A percentile compares a stretch with the other conserved stretches of the same genome.
Conservation (phyloP, 2,113 vertebrate genomes). For the Cygnus atratus region DNA sequence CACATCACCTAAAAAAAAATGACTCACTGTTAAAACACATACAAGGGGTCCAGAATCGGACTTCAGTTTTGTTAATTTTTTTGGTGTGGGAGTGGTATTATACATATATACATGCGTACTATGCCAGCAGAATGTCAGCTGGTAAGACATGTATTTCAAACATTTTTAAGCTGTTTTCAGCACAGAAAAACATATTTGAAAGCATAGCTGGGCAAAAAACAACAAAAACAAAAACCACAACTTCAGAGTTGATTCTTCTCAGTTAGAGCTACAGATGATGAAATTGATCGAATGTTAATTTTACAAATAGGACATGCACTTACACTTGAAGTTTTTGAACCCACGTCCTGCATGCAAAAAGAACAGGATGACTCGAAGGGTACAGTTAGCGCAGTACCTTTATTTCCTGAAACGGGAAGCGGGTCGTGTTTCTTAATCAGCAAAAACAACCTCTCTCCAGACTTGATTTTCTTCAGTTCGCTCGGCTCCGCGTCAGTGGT, state of each 20-base stretch:
- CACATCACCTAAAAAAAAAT: background rate
- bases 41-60: background rate
- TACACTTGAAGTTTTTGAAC: background rate
- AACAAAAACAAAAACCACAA: too few relatives aligned
- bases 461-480: slow-evolving; percentile 80
- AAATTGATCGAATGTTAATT: background rate
- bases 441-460: slow-evolving; percentile 88
- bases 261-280: background rate
- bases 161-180: background rate
- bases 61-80: rapidly evolving
- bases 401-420: slow-evolving; percentile 39
- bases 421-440: slow-evolving; percentile 79
- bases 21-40: background rate
- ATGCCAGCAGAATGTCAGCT: background rate
- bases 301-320: rapidly evolving
- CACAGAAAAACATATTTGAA: rapidly evolving
- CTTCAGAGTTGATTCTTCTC: background rate
- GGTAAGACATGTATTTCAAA: background rate
- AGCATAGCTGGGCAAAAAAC: background rate
- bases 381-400: slow-evolving; percentile 53
- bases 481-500: slow-evolving; percentile 64
- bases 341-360: too few relatives aligned
- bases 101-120: background rate
- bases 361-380: rapidly evolving
- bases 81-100: rapidly evolving